Conservation (phyloP, 2,888 invertebrate species). For the Salpingus planirostris region DNA sequence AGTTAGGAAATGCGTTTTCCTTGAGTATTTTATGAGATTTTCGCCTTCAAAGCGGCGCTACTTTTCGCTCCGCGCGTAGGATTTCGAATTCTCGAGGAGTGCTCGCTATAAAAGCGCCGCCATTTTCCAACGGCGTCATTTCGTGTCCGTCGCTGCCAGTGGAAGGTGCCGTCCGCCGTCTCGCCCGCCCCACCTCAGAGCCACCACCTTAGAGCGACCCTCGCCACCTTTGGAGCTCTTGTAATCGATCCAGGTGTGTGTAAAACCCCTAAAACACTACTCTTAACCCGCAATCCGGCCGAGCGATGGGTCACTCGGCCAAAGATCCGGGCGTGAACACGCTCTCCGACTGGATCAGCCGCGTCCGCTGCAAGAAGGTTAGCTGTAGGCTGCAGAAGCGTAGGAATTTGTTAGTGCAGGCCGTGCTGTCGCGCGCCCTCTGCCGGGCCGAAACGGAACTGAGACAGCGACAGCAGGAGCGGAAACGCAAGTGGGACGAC, state of each 20-base stretch:
- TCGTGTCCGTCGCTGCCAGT: conserved; percentile 12
- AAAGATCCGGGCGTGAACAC: no score
- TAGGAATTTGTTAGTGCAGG: conserved; percentile 55
- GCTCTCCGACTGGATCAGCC: conserved; percentile 61
- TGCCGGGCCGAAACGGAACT: conserved; percentile 52
- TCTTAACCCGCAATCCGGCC: no score
- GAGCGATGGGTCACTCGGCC: no score
- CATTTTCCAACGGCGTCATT: conserved; percentile 16
- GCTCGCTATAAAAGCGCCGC: conserved; percentile 24
- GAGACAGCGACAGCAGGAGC: conserved; percentile 52
- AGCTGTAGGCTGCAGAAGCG: conserved; percentile 49
- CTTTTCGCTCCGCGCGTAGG: conserved; percentile 25
- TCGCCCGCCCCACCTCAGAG: no score
- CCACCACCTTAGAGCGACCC: no score
- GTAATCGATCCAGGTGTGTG: no score
- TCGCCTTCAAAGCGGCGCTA: no score
- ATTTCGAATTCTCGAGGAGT: conserved; percentile 18
- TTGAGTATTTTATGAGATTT: no score
- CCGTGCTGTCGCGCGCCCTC: conserved; percentile 53
- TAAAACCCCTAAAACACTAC: no score
- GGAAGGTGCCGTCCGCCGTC: conserved; percentile 6
- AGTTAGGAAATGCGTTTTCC: no score
- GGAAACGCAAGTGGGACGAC: conserved; percentile 50
- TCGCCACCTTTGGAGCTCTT: no score
- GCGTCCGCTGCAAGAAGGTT: conserved; percentile 54